Base-by-base conservation (phyloP, 2,113 vertebrate genomes). In the Carassius carassius region DNA sequence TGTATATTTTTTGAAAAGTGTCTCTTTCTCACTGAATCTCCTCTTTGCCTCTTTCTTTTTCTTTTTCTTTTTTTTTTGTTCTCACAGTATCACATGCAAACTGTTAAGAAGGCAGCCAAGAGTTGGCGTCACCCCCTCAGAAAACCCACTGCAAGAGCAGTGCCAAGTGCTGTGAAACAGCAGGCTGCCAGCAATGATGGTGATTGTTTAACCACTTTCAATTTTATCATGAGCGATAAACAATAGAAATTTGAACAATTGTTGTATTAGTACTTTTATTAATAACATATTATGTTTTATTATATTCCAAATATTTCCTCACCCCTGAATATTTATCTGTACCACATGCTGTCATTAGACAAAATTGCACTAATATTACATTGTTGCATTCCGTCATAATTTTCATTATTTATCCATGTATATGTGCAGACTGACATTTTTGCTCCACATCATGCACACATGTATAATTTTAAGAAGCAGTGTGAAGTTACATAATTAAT, bases 161-260 rank as follows among this genome's bases (percentile, higher is more conserved):
- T 96, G 65, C 94, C 97, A 91, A 97, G 95, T 23, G 90, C 97
- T 13, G 96, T 99, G 86, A 98, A 99, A 89, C 96, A 97, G 62
- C 97, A 98, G 88, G 89, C 92, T 67, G 75, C 87, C 82, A 98
- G 95, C 83, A 96, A 99, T 78, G 97, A 98, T 91, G 97, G 98
- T 98, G 87, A 91, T 94, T 73, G 16, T 78, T 49, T 56, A 25
- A 72, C 47, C 11, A 2, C 14, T 85, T 72, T 70, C 5, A 1
- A 5, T 65, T 29, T 19, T 67, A 76, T 49, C 29, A 51, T 49
- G 14, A 76, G 47, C n/a, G 29, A 29, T 14, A 76, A 29, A 51
- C 13, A 23, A 13, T 13, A 58, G 2, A 7, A 21, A n/a, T 58
- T 58, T n/a, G 19, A 21, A 58, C 19, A 58, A 3, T 21, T 58